A percentile compares a stretch with the other conserved stretches of the same genome.
Evolutionary conservation across 2,888 invertebrate genomes (phyloP).

Genomic region (Nowickia ferox): DNA sequence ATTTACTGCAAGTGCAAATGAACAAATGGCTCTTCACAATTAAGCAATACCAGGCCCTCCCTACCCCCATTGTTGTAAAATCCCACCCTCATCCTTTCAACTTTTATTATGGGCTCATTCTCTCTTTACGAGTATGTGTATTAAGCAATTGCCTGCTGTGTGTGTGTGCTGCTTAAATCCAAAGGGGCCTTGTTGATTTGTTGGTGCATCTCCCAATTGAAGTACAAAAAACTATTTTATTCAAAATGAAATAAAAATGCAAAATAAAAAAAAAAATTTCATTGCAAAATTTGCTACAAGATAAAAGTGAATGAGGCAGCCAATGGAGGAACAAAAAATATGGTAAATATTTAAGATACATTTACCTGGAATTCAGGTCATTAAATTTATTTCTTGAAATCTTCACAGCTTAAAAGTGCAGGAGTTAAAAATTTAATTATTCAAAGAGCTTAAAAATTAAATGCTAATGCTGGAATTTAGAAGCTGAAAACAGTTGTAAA

Average conservation of each 20-base stretch:
- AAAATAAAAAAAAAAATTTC: slow-evolving; percentile 20
- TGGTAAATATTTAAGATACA: slow-evolving; percentile 20
- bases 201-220: slow-evolving; percentile 41
- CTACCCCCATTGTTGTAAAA: background rate
- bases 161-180: slow-evolving; percentile 47
- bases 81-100: background rate
- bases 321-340: slow-evolving; percentile 3
- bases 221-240: slow-evolving; percentile 20
- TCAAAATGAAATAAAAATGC: slow-evolving; percentile 1
- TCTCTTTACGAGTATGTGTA: slow-evolving; percentile 12
- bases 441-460: slow-evolving; percentile 10
- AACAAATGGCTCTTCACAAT: slow-evolving; percentile 63
- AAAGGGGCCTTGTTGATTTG: slow-evolving; percentile 25
- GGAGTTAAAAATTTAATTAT: background rate
- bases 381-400: slow-evolving; percentile 43
- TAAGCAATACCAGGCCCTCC: background rate
- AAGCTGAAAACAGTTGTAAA: background rate
- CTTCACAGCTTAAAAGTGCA: background rate
- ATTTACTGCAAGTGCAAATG: slow-evolving; percentile 64
- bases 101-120: background rate
- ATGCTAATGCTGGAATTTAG: background rate
- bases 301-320: slow-evolving; percentile 61
- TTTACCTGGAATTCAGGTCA: slow-evolving; percentile 51
- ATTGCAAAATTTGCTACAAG: slow-evolving; percentile 52
- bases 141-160: slow-evolving; percentile 35